Conservation (phyloP, 2,113 vertebrate species). For the Sarotherodon lohbergeri region DNA sequence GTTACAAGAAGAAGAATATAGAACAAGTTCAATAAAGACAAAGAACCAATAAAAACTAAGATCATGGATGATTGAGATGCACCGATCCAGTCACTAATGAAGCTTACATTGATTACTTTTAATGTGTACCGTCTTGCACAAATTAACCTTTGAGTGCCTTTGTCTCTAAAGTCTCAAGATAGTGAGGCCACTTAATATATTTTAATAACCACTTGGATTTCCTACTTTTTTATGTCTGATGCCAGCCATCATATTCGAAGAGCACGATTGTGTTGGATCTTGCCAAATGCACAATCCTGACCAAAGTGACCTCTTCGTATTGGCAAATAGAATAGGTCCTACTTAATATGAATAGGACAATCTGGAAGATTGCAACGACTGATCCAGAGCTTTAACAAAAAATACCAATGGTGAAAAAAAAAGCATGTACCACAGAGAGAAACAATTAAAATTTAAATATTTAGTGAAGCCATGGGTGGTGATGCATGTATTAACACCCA, state of each 20-base stretch:
- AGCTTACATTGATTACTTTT: background rate
- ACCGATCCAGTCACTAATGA: background rate
- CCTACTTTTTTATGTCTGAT: background rate
- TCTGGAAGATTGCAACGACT: background rate
- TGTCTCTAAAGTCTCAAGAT: background rate
- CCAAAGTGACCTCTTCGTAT: background rate
- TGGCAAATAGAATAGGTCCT: background rate
- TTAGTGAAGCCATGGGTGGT: conserved; percentile 17
- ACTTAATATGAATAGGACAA: background rate
- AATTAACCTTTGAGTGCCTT: background rate
- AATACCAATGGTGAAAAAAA: background rate
- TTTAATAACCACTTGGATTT: background rate
- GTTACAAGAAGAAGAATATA: background rate
- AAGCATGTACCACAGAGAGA: background rate
- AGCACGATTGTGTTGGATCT: background rate
- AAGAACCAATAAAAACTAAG: background rate
- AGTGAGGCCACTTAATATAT: background rate
- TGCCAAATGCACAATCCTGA: background rate
- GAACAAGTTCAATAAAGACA: background rate
- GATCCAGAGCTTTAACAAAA: background rate
- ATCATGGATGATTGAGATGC: background rate
- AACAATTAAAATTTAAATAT: background rate
- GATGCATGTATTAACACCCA: conserved; percentile 38
- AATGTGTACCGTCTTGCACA: background rate
- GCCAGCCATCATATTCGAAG: background rate